Evolutionary conservation across 2,797 vertebrate species (phyloP).

Genomic region (Galagoides demidoff): DNA sequence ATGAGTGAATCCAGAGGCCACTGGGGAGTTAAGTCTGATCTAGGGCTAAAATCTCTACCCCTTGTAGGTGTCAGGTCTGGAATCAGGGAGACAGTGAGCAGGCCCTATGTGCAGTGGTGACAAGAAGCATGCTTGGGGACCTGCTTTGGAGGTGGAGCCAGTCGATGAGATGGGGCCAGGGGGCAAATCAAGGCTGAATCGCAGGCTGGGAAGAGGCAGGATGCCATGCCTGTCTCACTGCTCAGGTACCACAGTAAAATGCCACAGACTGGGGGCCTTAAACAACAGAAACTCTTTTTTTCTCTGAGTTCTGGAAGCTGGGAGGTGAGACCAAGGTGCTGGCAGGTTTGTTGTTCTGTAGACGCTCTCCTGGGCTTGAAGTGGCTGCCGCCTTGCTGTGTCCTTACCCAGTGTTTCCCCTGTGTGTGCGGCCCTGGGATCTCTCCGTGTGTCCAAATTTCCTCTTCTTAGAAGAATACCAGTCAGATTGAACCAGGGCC

Average conservation of each 20-base stretch:
- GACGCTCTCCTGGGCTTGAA: not conserved
- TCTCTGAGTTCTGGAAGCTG: not conserved
- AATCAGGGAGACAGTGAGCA: not conserved
- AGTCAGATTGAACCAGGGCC: not conserved
- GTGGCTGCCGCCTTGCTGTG: too few species aligned
- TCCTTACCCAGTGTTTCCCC: rapidly evolving
- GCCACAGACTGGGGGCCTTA: not conserved
- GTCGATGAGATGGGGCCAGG: too few species aligned
- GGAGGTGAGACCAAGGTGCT: not conserved
- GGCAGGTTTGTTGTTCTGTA: not conserved
- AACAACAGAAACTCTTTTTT: not conserved
- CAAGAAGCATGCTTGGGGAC: too few species aligned
- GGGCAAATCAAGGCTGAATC: not conserved
- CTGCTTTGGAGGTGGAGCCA: not conserved
- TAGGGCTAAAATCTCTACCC: not conserved
- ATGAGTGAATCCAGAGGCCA: not conserved
- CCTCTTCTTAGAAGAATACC: not conserved
- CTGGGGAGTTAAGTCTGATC: not conserved
- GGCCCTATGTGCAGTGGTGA: not conserved
- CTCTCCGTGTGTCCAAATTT: not conserved
- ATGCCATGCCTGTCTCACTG: rapidly evolving
- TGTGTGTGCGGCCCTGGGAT: too few species aligned
- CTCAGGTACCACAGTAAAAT: not conserved
- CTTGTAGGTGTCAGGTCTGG: not conserved
- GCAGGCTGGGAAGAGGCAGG: not conserved